Percentiles rank a stretch among this genome's conserved stretches.
phyloP scores from a whole-genome alignment of 2,113 vertebrate genomes.

The Junco hyemalis region DNA sequence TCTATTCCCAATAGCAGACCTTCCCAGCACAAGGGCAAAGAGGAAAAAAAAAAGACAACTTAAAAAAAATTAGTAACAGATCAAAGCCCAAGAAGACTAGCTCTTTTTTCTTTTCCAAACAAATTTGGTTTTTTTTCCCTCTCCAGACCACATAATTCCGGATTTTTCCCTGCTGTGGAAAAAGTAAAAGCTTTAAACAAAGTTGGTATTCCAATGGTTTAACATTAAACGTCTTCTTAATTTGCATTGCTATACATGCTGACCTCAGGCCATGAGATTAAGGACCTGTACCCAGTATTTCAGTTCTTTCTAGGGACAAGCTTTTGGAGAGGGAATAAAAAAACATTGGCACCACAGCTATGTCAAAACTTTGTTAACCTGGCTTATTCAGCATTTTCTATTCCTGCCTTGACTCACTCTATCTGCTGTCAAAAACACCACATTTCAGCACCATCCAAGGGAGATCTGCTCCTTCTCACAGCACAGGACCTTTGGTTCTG shows the following conservation, averaged over 20 bases:
- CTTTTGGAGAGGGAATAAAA: neutral
- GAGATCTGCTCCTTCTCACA: neutral
- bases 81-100: neutral
- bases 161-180: neutral
- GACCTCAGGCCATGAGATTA: neutral
- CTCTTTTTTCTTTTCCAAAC: neutral
- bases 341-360: neutral
- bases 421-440: neutral
- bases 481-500: neutral
- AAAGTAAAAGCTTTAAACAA: neutral
- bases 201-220: neutral
- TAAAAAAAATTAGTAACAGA: neutral
- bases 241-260: neutral
- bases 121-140: neutral
- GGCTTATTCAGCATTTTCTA: conserved; percentile 16
- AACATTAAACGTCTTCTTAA: neutral
- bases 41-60: neutral
- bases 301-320: neutral
- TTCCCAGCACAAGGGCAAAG: neutral
- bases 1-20: neutral
- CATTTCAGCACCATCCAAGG: neutral
- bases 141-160: neutral
- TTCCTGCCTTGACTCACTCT: neutral
- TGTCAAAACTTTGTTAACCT: neutral
- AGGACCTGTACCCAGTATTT: neutral